Base-by-base conservation (phyloP, 2,113 vertebrate species). In the Buteo buteo region DNA sequence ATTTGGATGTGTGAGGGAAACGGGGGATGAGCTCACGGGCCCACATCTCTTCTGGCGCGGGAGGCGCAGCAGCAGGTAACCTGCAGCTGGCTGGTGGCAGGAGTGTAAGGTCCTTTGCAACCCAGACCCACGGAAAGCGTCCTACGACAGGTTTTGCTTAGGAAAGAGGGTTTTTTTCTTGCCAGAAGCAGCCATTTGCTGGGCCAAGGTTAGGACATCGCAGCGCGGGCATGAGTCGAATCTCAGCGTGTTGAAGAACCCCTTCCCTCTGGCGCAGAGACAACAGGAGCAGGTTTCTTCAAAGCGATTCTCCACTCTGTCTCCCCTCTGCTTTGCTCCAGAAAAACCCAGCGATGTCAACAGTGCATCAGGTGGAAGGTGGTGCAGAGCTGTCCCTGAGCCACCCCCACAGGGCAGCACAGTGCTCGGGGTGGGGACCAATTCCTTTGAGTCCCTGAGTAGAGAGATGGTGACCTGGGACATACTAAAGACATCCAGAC, bases 171-270 rank as follows among this genome's bases (percentile, higher is more conserved):
- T 4, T 29, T 54, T 72, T 73, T 78, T 66, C 38, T 73, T 62
- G 25, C 16, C 13, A 36, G 15, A 32, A 64, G 71, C 49, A 54
- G 4, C 3, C 8, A 16, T 79, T 73, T 62, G 1, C n/a, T 45
- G 8, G 12, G 15, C 10, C 17, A 44, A 32, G 13, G 8, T 29
- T 45, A 67, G n/a, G 54, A 42, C 11, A 36, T 22, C 9, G 9
- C 14, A 26, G 20, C 0, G 1, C 0, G 0, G 24, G 15, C 1
- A 5, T 15, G 44, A n/a, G 76, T 17, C 16, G 3, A 59, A 54
- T 42, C n/a, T 38, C 25, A 28, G 11, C 1, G 3, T 13, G 6
- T 36, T 83, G 49, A 45, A 50, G n/a, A 79, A 40, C 3, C 7
- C 17, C 12, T 54, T 74, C 36, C 34, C 25, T 58, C 42, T 36